Conservation (phyloP, 2,797 vertebrate genomes). For the Momotus momota region DNA sequence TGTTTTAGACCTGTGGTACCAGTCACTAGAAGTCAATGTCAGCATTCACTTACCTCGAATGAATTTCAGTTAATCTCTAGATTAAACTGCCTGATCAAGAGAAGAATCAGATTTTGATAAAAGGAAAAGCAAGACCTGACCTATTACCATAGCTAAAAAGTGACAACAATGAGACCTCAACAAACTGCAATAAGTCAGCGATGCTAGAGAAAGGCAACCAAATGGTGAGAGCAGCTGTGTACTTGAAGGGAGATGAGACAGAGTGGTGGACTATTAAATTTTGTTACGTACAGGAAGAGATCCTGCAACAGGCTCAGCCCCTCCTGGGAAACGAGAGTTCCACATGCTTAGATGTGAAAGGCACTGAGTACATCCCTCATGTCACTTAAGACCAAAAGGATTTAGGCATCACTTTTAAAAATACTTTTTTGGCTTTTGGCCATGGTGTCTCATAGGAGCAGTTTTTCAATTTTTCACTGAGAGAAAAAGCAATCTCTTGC, state of each 20-base stretch:
- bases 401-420: background rate
- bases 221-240: background rate
- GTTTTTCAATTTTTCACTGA: background rate
- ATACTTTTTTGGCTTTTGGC: background rate
- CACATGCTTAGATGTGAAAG: background rate
- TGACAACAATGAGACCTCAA: background rate
- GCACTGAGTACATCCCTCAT: background rate
- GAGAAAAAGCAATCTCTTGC: background rate
- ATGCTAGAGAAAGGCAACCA: background rate
- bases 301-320: background rate
- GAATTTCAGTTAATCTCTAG: background rate
- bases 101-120: background rate
- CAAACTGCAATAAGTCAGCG: background rate
- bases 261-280: background rate
- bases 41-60: background rate
- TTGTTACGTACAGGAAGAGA: background rate
- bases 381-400: background rate
- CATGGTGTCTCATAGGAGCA: background rate
- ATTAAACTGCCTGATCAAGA: conserved; percentile 4
- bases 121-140: background rate
- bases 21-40: background rate
- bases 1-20: background rate
- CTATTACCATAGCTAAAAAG: background rate
- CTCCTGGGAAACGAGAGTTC: background rate
- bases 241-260: background rate